Evolutionary conservation across 2,797 vertebrate species (phyloP).

Genomic region (Cyprinodon diabolis): DNA sequence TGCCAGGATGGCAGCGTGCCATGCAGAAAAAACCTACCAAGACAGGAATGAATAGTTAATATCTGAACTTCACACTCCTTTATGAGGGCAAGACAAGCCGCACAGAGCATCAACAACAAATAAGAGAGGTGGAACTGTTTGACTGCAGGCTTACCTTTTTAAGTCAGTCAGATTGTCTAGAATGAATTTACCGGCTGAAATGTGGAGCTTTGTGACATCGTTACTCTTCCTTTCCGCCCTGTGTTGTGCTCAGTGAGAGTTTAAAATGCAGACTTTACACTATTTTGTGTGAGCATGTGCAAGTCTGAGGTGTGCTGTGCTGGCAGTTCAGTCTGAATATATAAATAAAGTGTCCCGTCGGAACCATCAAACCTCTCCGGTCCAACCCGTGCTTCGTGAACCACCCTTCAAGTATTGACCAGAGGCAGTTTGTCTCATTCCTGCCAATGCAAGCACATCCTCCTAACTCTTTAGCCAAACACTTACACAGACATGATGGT

Average conservation of each 20-base stretch:
- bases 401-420: conserved; percentile 65
- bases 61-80: not conserved
- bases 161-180: not conserved
- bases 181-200: not conserved
- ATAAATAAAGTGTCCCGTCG: conserved; percentile 66
- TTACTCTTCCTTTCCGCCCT: conserved; percentile 17
- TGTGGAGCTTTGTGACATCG: conserved; percentile 32
- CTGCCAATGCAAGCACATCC: conserved; percentile 69
- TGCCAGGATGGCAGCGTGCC: conserved; percentile 20
- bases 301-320: conserved; percentile 70
- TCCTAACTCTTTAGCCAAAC: conserved; percentile 41
- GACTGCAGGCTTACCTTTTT: not conserved
- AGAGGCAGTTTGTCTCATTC: conserved; percentile 67
- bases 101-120: not conserved
- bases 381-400: conserved; percentile 14
- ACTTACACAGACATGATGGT: conserved; percentile 20
- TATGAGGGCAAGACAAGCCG: not conserved
- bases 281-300: conserved; percentile 55
- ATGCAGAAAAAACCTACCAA: not conserved
- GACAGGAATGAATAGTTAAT: not conserved
- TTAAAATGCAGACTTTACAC: conserved; percentile 65
- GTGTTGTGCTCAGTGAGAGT: conserved; percentile 35
- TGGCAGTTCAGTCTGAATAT: conserved; percentile 59
- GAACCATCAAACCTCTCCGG: conserved; percentile 45
- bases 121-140: conserved; percentile 7